A percentile compares a stretch with the other conserved stretches of the same genome.
Conservation (phyloP, 2,113 vertebrate species). For the Leptosomus discolor region DNA sequence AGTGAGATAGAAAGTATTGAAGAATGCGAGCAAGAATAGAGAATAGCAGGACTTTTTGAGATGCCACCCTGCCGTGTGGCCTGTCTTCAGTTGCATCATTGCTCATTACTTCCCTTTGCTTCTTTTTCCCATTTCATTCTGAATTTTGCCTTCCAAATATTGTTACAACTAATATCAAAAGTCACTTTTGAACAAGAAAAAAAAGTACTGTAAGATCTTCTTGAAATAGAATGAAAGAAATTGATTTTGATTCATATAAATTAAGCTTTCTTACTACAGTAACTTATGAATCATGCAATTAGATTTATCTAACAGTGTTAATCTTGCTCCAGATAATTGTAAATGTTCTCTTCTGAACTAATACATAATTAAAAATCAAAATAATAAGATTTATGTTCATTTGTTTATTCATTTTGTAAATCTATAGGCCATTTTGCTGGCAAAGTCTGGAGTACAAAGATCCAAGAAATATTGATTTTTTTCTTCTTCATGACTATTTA, state of each 20-base stretch:
- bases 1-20: neutral
- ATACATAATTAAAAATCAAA: conserved; percentile 27
- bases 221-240: neutral
- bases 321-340: neutral
- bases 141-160: neutral
- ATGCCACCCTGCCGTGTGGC: neutral
- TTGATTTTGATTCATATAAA: neutral
- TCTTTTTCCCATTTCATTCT: neutral
- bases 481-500: conserved; percentile 74
- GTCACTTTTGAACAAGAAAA: neutral
- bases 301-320: neutral
- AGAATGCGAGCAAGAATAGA: neutral
- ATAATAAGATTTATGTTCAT: conserved; percentile 54
- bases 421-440: conserved; percentile 55
- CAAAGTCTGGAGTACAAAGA: conserved; percentile 54
- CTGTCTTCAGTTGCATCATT: neutral
- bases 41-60: neutral
- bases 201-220: rapidly evolving
- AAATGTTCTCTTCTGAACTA: neutral
- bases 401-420: conserved; percentile 72
- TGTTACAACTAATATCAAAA: neutral
- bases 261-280: neutral
- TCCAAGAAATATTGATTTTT: conserved; percentile 73
- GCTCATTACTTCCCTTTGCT: neutral
- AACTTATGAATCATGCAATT: neutral